These are phyloP conservation scores for Bombyx mandarina DNA, from an alignment of 1,140 invertebrate genomes.

Conservation along the genomic window DNA sequence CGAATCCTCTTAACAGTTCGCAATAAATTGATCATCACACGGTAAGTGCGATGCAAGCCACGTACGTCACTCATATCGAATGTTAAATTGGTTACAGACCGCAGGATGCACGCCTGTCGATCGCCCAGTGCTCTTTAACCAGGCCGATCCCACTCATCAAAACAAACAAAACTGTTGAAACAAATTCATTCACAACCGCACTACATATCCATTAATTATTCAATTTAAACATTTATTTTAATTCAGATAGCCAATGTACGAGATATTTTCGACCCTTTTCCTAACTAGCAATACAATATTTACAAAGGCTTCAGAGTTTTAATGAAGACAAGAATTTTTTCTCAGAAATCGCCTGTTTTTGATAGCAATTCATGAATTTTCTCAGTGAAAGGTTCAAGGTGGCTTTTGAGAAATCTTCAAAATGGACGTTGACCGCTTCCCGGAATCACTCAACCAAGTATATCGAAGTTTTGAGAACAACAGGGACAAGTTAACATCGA, in stretches of 20 bases:
- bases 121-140: conserved; percentile 12
- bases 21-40: background rate
- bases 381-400: no score
- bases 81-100: conserved; percentile 19
- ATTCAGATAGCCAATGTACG: no score
- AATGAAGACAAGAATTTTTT: no score
- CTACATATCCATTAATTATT: conserved; percentile 20
- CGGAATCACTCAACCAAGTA: no score
- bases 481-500: conserved; percentile 13
- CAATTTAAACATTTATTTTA: conserved; percentile 18
- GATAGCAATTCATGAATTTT: no score
- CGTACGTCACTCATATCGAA: conserved; percentile 9
- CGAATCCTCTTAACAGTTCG: no score
- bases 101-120: background rate
- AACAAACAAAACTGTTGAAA: conserved; percentile 26
- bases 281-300: no score
- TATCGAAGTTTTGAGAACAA: conserved; percentile 8
- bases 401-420: no score
- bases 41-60: background rate
- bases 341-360: no score
- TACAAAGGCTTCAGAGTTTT: no score
- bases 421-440: no score
- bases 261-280: no score
- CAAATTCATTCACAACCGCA: conserved; percentile 31
- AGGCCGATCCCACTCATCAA: conserved; percentile 18